Conservation (phyloP, 1,140 invertebrate species). For the Cyphomyrmex costatus region DNA sequence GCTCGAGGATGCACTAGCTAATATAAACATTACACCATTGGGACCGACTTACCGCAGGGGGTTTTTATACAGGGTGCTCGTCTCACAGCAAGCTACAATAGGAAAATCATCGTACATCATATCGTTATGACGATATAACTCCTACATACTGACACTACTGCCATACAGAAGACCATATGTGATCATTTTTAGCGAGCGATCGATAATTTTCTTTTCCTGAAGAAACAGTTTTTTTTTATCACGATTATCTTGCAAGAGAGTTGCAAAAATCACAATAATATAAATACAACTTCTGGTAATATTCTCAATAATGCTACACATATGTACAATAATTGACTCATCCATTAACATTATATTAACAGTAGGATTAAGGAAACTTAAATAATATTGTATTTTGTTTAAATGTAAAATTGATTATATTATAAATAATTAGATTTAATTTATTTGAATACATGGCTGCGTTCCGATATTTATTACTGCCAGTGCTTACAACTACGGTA, state of each 20-base stretch:
- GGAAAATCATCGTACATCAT: slow-evolving; percentile 81
- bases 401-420: too few species aligned
- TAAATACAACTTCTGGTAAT: neutral
- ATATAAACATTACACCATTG: slow-evolving; percentile 84
- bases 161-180: slow-evolving; percentile 72
- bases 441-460: too few species aligned
- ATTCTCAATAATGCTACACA: neutral
- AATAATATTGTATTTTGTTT: too few species aligned
- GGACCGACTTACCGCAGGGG: slow-evolving; percentile 74
- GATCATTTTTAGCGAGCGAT: slow-evolving; percentile 58
- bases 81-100: slow-evolving; percentile 67
- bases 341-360: too few species aligned
- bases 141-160: slow-evolving; percentile 17
- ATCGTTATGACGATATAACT: slow-evolving; percentile 35
- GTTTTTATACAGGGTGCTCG: slow-evolving; percentile 56
- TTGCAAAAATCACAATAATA: neutral
- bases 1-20: slow-evolving; percentile 79
- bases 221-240: neutral
- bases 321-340: too few species aligned
- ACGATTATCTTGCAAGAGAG: neutral
- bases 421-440: too few species aligned
- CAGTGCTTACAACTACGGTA: too few species aligned
- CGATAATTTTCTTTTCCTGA: slow-evolving; percentile 59
- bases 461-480: too few species aligned
- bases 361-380: too few species aligned